phyloP scores from a whole-genome alignment of 37 sponge, comb jelly and placozoan species.

The Eunapius fragilis region DNA sequence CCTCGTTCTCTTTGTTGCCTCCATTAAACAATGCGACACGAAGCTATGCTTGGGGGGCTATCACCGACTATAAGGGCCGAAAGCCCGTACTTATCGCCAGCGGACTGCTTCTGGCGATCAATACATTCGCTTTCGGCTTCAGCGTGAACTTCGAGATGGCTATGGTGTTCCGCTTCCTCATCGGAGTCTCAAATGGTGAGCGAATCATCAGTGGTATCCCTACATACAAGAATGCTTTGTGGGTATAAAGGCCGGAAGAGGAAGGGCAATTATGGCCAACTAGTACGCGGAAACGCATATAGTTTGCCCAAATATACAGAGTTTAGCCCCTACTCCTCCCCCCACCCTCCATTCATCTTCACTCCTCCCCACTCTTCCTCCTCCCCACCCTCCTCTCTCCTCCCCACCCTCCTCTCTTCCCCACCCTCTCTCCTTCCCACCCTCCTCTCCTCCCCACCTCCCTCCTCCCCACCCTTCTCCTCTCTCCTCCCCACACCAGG shows the following conservation, averaged over 20 bases:
- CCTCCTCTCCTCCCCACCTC: background rate
- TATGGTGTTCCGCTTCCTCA: constrained; percentile 59
- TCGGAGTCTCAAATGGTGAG: constrained; percentile 75
- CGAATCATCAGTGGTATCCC: background rate
- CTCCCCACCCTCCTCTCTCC: background rate
- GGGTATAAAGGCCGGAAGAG: too few species aligned
- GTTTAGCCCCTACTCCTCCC: background rate
- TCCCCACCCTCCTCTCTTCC: background rate
- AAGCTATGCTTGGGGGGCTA: constrained; percentile 84
- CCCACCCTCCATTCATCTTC: background rate
- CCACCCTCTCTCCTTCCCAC: background rate
- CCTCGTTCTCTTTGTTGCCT: background rate
- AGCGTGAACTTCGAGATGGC: constrained; percentile 72
- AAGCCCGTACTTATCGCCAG: constrained; percentile 66
- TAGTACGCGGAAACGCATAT: too few species aligned
- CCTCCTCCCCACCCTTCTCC: background rate
- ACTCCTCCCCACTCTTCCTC: background rate
- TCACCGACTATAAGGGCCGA: constrained; percentile 74
- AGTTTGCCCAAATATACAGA: too few species aligned
- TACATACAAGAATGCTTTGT: too few species aligned
- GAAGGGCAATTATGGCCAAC: too few species aligned
- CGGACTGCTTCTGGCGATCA: constrained; percentile 33
- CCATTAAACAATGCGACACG: background rate
- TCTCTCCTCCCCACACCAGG: too few species aligned
- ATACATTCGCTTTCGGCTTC: constrained; percentile 68